phyloP scores from a whole-genome alignment of 2,113 vertebrate species.

The Enhydra lutris region DNA sequence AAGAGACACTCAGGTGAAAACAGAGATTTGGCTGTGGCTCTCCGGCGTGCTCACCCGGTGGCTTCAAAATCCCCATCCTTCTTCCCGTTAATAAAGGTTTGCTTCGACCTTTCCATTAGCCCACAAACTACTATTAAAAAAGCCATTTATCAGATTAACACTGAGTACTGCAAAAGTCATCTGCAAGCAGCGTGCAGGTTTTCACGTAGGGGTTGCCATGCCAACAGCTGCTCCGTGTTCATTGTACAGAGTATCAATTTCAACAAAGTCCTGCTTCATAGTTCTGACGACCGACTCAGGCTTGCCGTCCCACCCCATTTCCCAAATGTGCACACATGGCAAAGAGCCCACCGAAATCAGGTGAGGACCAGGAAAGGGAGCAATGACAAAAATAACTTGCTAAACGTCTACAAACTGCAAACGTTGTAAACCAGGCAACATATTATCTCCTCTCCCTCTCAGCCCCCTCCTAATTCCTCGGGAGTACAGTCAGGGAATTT shows the following conservation, averaged over 20 bases:
- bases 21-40: not conserved
- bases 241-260: slow-evolving; percentile 50
- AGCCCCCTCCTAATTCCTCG: not conserved
- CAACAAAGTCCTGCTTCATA: slow-evolving; percentile 63
- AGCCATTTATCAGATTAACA: slow-evolving; percentile 78
- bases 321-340: not conserved
- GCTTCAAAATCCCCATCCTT: slow-evolving; percentile 51
- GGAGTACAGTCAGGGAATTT: slow-evolving; percentile 6
- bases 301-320: not conserved
- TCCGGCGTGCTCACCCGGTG: not conserved
- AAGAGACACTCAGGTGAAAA: not conserved
- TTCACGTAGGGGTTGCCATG: slow-evolving; percentile 73
- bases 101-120: slow-evolving; percentile 75
- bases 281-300: slow-evolving; percentile 22
- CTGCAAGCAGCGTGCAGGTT: slow-evolving; percentile 62
- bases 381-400: not conserved
- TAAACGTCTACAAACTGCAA: not conserved
- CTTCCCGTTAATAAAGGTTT: slow-evolving; percentile 54
- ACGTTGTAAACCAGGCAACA: not conserved
- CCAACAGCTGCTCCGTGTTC: slow-evolving; percentile 63
- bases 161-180: slow-evolving; percentile 70
- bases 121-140: slow-evolving; percentile 78
- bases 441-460: slow-evolving; percentile 35
- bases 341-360: slow-evolving; percentile 31
- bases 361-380: not conserved